These are phyloP conservation scores for Thymelicus sylvestris DNA, from an alignment of 2,888 invertebrate species.

Conservation along the genomic window DNA sequence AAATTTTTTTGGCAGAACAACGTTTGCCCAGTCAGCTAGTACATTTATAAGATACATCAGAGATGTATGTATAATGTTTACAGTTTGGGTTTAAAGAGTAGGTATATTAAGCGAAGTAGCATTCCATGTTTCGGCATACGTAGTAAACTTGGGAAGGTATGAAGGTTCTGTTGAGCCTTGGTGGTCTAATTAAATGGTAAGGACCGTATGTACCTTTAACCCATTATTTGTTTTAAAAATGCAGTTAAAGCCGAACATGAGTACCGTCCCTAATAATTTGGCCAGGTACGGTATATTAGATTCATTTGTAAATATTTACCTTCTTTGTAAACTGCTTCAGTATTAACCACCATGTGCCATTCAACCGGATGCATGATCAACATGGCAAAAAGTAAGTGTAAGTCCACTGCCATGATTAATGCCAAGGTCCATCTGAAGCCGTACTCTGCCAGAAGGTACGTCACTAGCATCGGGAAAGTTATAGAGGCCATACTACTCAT, in stretches of 20 bases:
- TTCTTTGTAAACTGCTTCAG: conserved; percentile 32
- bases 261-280: no score
- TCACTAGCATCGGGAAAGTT: conserved; percentile 87
- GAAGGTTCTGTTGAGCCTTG: conserved; percentile 15
- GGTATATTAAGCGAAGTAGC: conserved; percentile 59
- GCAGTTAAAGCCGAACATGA: no score
- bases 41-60: no score
- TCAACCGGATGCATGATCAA: conserved; percentile 89
- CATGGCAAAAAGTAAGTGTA: conserved; percentile 88
- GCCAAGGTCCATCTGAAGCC: conserved; percentile 89
- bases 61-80: conserved; percentile 35
- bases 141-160: conserved; percentile 39
- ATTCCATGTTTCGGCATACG: conserved; percentile 70
- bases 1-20: no score
- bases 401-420: conserved; percentile 87
- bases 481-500: conserved; percentile 88
- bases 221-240: no score
- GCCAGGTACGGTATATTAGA: no score
- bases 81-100: conserved; percentile 39
- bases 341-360: conserved; percentile 85
- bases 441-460: conserved; percentile 85
- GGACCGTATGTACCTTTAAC: neutral
- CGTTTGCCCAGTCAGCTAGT: no score
- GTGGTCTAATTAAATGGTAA: conserved; percentile 33
- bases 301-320: neutral